These are phyloP conservation scores for Sclerodermus sp. DNA, from an alignment of 2,888 invertebrate species.

Conservation along the genomic window DNA sequence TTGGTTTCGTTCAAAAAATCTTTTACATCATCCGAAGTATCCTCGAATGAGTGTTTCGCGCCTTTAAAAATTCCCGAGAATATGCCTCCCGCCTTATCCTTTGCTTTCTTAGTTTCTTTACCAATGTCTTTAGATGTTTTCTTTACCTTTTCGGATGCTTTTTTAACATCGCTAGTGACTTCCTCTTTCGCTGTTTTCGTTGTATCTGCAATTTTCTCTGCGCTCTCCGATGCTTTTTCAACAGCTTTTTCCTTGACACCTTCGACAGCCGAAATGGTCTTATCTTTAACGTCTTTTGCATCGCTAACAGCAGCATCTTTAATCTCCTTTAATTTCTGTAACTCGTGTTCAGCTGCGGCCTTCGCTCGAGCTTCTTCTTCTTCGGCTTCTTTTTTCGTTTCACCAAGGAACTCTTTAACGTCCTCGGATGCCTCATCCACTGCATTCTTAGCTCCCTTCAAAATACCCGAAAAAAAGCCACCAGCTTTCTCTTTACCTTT, in stretches of 20 bases:
- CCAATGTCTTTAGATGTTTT: conserved; percentile 19
- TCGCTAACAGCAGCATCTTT: conserved; percentile 15
- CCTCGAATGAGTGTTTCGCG: conserved; percentile 26
- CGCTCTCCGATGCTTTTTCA: conserved; percentile 23
- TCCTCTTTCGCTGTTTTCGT: conserved; percentile 12
- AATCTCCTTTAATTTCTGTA: conserved; percentile 11
- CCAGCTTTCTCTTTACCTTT: conserved; percentile 26
- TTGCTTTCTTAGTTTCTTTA: conserved; percentile 28
- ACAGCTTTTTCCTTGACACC: neutral
- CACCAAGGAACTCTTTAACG: conserved; percentile 24
- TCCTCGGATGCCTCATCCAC: conserved; percentile 28
- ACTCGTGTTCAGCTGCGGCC: conserved; percentile 32
- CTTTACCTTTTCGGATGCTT: conserved; percentile 11
- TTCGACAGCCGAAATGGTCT: conserved; percentile 7
- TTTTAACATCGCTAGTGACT: conserved; percentile 3
- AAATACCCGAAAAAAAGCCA: conserved; percentile 32
- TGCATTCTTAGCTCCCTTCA: conserved; percentile 27
- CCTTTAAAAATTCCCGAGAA: conserved; percentile 34
- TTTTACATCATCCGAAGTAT: conserved; percentile 26
- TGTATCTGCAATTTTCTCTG: conserved; percentile 8
- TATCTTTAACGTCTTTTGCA: conserved; percentile 13
- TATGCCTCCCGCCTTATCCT: conserved; percentile 25
- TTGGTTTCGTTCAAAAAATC: conserved; percentile 49
- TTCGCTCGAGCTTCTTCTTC: conserved; percentile 32
- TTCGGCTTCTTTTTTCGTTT: conserved; percentile 4